Evolutionary conservation across 2,113 vertebrate species (phyloP).

Genomic region (Nycticorax nycticorax): DNA sequence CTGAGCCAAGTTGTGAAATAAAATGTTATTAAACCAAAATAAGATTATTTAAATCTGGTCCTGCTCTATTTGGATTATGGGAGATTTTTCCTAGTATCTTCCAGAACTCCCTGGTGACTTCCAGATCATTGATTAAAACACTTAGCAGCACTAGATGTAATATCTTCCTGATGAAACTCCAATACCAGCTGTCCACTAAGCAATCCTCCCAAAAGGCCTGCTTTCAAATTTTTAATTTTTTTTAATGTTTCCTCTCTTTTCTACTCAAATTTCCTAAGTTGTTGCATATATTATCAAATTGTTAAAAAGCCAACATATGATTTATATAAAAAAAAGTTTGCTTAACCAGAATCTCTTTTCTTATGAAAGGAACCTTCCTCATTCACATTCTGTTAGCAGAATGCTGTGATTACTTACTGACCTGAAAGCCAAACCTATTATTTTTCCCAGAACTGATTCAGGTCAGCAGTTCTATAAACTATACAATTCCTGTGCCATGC

Average conservation of each 20-base stretch:
- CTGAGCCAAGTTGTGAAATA: not conserved
- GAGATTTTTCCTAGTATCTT: not conserved
- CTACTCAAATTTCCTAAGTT: not conserved
- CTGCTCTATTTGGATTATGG: not conserved
- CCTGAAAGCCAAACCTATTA: not conserved
- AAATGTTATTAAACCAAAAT: not conserved
- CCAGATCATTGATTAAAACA: not conserved
- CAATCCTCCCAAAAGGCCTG: accelerated
- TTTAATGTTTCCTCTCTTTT: not conserved
- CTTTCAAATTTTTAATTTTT: not conserved
- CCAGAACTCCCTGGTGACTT: not conserved
- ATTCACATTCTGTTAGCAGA: not conserved
- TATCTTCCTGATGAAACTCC: not conserved
- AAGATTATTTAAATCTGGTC: not conserved
- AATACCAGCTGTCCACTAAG: not conserved
- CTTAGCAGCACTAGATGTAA: not conserved
- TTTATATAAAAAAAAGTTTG: not conserved
- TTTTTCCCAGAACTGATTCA: not conserved
- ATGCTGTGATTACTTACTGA: not conserved
- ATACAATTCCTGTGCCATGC: not conserved
- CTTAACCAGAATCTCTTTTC: not conserved
- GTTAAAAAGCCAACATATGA: not conserved
- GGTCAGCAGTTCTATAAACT: not conserved
- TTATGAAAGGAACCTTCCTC: not conserved
- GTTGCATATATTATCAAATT: not conserved